Conservation (phyloP, 2,113 vertebrate species). For the Notothenia coriiceps region DNA sequence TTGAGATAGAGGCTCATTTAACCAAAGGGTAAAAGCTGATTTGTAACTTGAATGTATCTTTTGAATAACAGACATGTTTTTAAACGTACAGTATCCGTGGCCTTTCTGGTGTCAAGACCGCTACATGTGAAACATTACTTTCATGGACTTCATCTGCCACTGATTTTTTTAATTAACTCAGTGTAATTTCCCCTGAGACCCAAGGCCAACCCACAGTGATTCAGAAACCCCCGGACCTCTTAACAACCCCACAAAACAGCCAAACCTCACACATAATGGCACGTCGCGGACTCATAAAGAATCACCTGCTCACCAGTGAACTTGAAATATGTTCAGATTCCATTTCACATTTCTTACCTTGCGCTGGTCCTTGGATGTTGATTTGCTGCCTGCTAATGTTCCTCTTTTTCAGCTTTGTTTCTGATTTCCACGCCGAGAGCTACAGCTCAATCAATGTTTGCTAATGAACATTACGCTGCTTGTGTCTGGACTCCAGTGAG, state of each 20-base stretch:
- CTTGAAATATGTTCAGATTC: conserved; percentile 29
- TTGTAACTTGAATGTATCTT: not conserved
- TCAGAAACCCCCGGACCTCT: conserved; percentile 20
- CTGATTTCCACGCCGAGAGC: conserved; percentile 41
- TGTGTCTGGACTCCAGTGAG: conserved; percentile 59
- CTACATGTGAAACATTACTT: conserved; percentile 42
- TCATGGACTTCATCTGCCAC: conserved; percentile 33
- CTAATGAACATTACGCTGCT: conserved; percentile 53
- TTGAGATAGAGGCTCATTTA: conserved; percentile 8
- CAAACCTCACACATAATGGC: conserved; percentile 21
- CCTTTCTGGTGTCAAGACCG: conserved; percentile 22
- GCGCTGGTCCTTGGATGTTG: conserved; percentile 13
- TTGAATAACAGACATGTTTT: not conserved
- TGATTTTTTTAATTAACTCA: conserved; percentile 61
- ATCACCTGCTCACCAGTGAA: not conserved
- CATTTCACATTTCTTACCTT: conserved; percentile 62
- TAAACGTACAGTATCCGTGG: not conserved
- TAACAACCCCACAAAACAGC: conserved; percentile 55
- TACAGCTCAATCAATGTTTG: conserved; percentile 64
- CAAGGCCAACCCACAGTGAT: conserved; percentile 53
- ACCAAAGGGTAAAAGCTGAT: conserved; percentile 5
- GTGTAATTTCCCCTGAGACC: conserved; percentile 77
- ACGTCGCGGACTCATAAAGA: conserved; percentile 20
- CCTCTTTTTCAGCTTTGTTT: conserved; percentile 10
- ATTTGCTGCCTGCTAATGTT: conserved; percentile 20